Evolutionary conservation across 2,888 invertebrate species (phyloP), one percentile per base, ranked within the genome.

Genomic region (Piscicola geometra): DNA sequence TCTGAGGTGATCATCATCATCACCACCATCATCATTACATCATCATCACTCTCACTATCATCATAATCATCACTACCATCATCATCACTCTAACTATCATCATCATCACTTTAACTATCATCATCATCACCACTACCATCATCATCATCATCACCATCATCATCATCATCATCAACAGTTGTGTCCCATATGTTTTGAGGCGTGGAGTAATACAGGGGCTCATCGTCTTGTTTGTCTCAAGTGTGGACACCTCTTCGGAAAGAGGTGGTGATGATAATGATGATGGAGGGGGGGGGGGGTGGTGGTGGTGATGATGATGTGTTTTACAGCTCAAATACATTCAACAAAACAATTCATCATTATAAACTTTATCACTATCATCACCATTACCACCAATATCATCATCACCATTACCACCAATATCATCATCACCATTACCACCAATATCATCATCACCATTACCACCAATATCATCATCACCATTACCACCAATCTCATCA

Each of bases 191-290:
- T 96, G 96, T 83, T 88, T 94, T 79, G 95, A 95, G 75, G 86
- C 88, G 1, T 96, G 94, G 93, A 92, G 91, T 1, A 93, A 90
- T 83, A 89, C 91, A 0, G 96, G 95, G 0, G 89, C 89, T 0
- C 97, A 97, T 84, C 88, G 94, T 74, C 86, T 96, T 1, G 91
- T 91, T n/a, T 90, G 93, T 0, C 86, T 97, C 12, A 90, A 90
- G 82, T 97, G 97, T 85, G 97, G 97, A 0, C 97, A 97, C 86
- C 86, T 96, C 9, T 97, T 94, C 85, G 97, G 97, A 0, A 82
- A 84, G 75, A 83, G 82, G 83, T 85, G 79, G 71, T 66, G 33
- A 64, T 67, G 32, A 28, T 35, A 60, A 9, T 71, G 36, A 71
- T 36, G 36, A 41, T 60, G 33, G 5, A 25, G 3, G 60, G 25